Evolutionary conservation across 2,113 vertebrate species (phyloP).

Genomic region (Psephotus haematonotus): DNA sequence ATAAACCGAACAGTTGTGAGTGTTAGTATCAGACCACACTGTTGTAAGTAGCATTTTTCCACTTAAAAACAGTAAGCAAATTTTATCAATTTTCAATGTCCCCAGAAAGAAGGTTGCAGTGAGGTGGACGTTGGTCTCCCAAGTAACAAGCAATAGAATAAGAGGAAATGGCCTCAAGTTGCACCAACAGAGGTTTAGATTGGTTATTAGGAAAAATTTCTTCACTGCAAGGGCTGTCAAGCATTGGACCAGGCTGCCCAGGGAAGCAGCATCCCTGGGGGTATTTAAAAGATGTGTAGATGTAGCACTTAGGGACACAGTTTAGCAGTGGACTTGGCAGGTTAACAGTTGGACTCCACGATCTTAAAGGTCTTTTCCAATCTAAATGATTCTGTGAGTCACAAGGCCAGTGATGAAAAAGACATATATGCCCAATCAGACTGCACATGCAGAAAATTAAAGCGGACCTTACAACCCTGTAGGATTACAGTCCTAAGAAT

Average conservation of each 20-base stretch:
- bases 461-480: background rate
- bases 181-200: background rate
- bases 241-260: background rate
- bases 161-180: background rate
- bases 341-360: background rate
- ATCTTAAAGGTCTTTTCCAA: background rate
- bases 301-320: background rate
- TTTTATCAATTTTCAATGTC: background rate
- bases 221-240: background rate
- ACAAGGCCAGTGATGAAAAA: background rate
- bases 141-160: background rate
- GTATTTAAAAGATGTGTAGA: background rate
- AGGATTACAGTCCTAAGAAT: background rate
- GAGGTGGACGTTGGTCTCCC: background rate
- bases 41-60: background rate
- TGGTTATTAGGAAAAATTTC: background rate
- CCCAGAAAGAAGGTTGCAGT: background rate
- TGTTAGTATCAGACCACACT: background rate
- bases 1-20: background rate
- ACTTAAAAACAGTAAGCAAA: background rate
- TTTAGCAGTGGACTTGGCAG: background rate
- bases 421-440: background rate
- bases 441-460: background rate
- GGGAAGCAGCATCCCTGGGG: background rate
- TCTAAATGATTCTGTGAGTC: background rate